Evolutionary conservation across 2,113 vertebrate genomes (phyloP), one percentile per base, ranked within the genome.

Genomic region (Indri indri): DNA sequence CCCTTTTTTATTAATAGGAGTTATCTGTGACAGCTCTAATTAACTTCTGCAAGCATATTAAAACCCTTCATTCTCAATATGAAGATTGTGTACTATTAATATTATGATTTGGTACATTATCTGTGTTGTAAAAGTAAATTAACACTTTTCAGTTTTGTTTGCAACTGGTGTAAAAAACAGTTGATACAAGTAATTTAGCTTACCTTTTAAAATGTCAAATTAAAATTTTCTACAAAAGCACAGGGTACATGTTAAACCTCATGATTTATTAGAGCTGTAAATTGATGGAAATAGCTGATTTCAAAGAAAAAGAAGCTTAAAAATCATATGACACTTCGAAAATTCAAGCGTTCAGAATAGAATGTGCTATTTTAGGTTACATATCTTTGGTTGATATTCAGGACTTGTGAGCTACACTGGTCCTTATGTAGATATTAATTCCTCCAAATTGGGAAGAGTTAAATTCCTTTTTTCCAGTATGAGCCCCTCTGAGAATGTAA

Each of bases 81-180:
- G 70, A n/a, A 91, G 42, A 23, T 18, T 30, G 77, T 76, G 87
- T 66, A 70, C 37, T 84, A 7, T 54, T 54, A 54, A 54, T 54
- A 54, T 87, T 76, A 34, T 30, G 50, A 84, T 83, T 95, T 88
- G n/a, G 22, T 52, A 42, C 42, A 37, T 88, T 91, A 93, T 79
- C 70, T 93, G 14, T 87, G 25, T 94, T 57, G 40, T 68, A 73
- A 89, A 94, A 90, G 27, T 74, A 34, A 71, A 52, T 32, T 83
- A 82, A 73, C 6, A 85, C n/a, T 20, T 93, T 93, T 90, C 73
- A 92, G 66, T 65, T 96, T 96, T 97, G 77, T 88, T 95, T 92
- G 18, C 25, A 68, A 47, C 59, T 73, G n/a, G 8, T 92, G 12
- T 92, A 40, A 91, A 95, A 85, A 25, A n/a, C 37, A 90, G 63